phyloP scores from a whole-genome alignment of 2,113 vertebrate species.

The Cygnus atratus region DNA sequence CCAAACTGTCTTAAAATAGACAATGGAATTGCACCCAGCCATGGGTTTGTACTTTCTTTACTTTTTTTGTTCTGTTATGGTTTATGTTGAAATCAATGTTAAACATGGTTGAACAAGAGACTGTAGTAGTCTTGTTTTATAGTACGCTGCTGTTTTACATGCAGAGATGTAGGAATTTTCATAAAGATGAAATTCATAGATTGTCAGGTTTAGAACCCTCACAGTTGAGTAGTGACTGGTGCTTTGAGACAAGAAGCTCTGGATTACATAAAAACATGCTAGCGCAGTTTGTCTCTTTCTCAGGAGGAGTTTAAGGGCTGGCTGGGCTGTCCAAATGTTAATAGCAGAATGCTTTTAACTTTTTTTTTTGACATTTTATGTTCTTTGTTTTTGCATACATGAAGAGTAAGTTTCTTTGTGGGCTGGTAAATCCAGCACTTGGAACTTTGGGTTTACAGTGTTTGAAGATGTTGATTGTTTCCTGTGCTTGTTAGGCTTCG shows the following conservation, averaged over 20 bases:
- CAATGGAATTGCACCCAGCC: slow-evolving; percentile 84
- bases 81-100: not conserved
- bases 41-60: slow-evolving; percentile 82
- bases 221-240: not conserved
- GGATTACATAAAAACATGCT: not conserved
- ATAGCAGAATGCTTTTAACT: not conserved
- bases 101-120: not conserved
- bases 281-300: not conserved
- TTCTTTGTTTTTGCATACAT: not conserved
- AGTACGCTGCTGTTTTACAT: accelerated
- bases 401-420: not conserved
- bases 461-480: not conserved
- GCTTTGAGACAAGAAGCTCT: not conserved
- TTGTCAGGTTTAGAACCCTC: not conserved
- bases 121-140: not conserved
- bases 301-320: not conserved
- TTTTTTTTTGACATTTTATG: not conserved
- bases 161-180: not conserved
- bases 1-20: slow-evolving; percentile 83
- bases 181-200: not conserved
- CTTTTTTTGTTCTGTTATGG: not conserved
- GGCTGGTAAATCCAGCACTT: not conserved
- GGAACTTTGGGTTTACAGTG: not conserved
- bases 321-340: not conserved
- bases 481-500: not conserved